A percentile compares a stretch with the other conserved stretches of the same genome.
Evolutionary conservation across 2,888 invertebrate genomes (phyloP).

Genomic region (Nymphalis c-album): DNA sequence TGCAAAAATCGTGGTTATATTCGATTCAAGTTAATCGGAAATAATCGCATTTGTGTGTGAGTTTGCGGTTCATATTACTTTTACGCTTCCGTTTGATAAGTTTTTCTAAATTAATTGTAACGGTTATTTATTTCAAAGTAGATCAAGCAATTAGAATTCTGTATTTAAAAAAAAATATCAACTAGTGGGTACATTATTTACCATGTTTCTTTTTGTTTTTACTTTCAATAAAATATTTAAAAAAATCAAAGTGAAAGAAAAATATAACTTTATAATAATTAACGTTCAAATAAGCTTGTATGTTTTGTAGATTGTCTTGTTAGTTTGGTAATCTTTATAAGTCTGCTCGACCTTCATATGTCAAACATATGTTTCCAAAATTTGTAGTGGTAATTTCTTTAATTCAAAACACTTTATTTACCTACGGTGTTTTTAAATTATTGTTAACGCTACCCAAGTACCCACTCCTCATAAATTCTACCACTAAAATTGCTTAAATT

Average conservation of each 20-base stretch:
- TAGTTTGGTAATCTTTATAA: too few relatives aligned
- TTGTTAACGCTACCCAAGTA: too few relatives aligned
- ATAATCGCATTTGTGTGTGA: constrained; percentile 61
- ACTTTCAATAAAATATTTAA: too few relatives aligned
- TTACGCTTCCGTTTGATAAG: constrained; percentile 2
- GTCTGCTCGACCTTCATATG: too few relatives aligned
- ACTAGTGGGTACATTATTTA: background rate
- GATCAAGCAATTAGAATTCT: background rate
- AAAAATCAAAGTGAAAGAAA: too few relatives aligned
- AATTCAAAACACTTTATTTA: background rate
- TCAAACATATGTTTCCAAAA: background rate
- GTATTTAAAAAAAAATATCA: background rate
- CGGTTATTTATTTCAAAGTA: constrained; percentile 1
- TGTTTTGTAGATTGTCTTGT: too few relatives aligned
- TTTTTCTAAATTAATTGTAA: constrained; percentile 8
- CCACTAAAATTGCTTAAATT: too few relatives aligned
- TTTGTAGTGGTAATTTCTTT: background rate
- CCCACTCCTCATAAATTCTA: too few relatives aligned
- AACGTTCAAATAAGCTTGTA: too few relatives aligned
- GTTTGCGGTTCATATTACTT: constrained; percentile 53
- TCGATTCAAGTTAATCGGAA: constrained; percentile 67
- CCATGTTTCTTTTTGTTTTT: background rate
- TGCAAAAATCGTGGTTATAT: constrained; percentile 59
- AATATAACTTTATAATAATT: too few relatives aligned
- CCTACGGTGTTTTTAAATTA: constrained; percentile 1